A percentile compares a stretch with the other conserved stretches of the same genome.
These are phyloP conservation scores for Hyperopisus bebe DNA, from an alignment of 2,113 vertebrate species.

Conservation along the genomic window DNA sequence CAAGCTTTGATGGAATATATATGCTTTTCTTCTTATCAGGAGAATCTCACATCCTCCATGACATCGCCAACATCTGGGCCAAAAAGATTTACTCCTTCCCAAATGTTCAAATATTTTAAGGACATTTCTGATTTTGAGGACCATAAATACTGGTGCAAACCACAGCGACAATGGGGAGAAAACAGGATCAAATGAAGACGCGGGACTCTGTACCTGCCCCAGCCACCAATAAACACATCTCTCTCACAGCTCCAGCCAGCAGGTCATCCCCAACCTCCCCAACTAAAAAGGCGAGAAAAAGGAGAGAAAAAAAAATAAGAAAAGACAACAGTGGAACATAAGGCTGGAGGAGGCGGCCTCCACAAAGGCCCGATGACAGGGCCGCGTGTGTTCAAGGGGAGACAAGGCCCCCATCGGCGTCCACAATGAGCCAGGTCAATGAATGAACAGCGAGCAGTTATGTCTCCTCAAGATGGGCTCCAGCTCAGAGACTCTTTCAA, in stretches of 20 bases:
- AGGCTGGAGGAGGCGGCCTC: constrained; percentile 19
- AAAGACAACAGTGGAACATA: neutral
- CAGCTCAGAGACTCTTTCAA: constrained; percentile 16
- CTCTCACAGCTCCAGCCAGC: neutral
- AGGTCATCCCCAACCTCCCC: neutral
- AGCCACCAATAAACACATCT: neutral
- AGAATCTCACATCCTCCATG: neutral
- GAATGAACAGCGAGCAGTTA: neutral
- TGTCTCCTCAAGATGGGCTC: constrained; percentile 21
- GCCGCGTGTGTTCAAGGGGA: constrained; percentile 13
- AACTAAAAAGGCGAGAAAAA: constrained; percentile 15
- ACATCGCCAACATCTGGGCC: neutral
- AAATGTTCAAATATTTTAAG: neutral
- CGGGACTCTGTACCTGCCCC: neutral
- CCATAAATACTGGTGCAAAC: too few relatives aligned
- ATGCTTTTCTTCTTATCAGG: neutral
- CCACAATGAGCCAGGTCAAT: constrained; percentile 17
- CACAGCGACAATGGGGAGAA: constrained; percentile 25
- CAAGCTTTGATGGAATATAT: neutral
- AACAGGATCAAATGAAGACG: neutral
- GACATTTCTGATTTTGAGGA: too few relatives aligned
- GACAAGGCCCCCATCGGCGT: neutral
- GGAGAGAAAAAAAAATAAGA: neutral
- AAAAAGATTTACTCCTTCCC: neutral
- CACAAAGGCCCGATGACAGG: constrained; percentile 26